Evolutionary conservation across 2,888 invertebrate genomes (phyloP), one percentile per base, ranked within the genome.

Genomic region (Eutolmus rufibarbis): DNA sequence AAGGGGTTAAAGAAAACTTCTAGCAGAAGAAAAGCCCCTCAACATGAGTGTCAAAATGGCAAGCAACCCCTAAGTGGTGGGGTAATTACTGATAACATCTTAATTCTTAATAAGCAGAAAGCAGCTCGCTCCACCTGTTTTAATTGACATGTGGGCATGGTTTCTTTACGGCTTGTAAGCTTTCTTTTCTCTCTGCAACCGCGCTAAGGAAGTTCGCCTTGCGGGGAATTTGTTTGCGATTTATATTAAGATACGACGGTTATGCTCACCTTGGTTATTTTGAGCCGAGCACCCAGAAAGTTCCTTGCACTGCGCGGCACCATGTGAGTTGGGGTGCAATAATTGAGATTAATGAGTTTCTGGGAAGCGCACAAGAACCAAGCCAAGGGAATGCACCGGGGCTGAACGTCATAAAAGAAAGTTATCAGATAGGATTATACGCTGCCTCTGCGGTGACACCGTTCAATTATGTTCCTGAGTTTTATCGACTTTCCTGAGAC

Each of bases 271-370:
- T 79, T 79, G 31, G 51, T 23, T 66, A 66, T 23, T 66, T 66
- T 23, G 12, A 66, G 43, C 46, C 12, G 37, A 43, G 31, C n/a
- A 23, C 28, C 28, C 28, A 51, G 28, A 46, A 28, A 51, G 46
- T 23, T 79, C 23, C 79, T 46, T 19, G 51, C 23, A 46, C 28
- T 51, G 28, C 28, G 46, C 16, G 16, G 76, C 37, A 28, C 23
- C 66, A 66, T 66, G 28, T 66, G 66, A 66, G 23, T 66, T 66
- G 66, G 76, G 76, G 79, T 40, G 51, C 51, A 51, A 79, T 79
- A 79, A 79, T 79, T 79, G 31, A 51, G 79, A 79, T 79, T 79
- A 51, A 79, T 79, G 79, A 79, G 79, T 79, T 79, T 51, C 51
- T 3, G 51, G 51, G 78, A 79, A 76, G 37, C 40, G 66, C 28